phyloP scores from a whole-genome alignment of 1,140 invertebrate species.

The Druon quercuslanigerum region DNA sequence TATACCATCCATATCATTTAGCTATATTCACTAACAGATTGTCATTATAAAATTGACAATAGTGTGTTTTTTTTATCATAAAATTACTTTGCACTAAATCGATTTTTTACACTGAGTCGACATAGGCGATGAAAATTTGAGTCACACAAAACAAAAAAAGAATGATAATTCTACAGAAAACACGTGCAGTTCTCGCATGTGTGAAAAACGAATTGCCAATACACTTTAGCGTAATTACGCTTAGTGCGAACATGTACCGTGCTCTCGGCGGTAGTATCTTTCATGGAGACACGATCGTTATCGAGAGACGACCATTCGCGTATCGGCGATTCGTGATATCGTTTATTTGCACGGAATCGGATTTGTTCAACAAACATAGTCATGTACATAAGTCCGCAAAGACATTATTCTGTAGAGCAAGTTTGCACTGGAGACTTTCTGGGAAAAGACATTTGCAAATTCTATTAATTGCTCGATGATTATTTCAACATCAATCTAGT shows the following conservation, averaged over 20 bases:
- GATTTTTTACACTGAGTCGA: background rate
- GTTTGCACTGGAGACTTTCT: background rate
- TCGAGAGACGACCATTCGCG: slow-evolving; percentile 11
- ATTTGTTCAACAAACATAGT: slow-evolving; percentile 3
- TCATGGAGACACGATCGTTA: slow-evolving; percentile 15
- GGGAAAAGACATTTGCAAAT: background rate
- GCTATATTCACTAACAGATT: too few species aligned
- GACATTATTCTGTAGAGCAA: background rate
- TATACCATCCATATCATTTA: too few species aligned
- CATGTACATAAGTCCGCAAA: slow-evolving; percentile 5
- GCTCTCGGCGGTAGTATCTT: background rate
- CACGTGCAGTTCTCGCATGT: background rate
- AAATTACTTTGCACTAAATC: background rate
- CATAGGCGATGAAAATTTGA: background rate
- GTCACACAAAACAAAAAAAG: background rate
- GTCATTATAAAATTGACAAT: too few species aligned
- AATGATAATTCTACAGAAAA: slow-evolving; percentile 9
- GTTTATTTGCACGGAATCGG: slow-evolving; percentile 22
- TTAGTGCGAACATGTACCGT: slow-evolving; percentile 6
- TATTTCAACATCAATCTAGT: too few species aligned
- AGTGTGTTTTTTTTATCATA: too few species aligned
- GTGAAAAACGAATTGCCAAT: slow-evolving; percentile 25
- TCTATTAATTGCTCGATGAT: too few species aligned
- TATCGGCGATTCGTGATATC: slow-evolving; percentile 6
- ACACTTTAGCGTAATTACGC: slow-evolving; percentile 25